Evolutionary conservation across 1,140 invertebrate species (phyloP).

Genomic region (Vanessa atalanta): DNA sequence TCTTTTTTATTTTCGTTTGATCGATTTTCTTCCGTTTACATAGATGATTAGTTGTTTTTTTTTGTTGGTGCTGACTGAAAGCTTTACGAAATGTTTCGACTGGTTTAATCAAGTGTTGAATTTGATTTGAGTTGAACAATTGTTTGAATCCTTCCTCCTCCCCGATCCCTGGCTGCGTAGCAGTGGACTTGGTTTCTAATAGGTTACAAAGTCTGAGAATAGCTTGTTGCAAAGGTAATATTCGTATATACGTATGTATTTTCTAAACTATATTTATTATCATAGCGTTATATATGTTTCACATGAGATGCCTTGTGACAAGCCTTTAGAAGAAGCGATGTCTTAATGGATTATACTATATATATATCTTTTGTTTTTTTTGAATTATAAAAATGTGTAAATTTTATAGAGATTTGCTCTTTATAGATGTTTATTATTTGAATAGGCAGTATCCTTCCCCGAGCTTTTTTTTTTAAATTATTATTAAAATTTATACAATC

Average conservation of each 20-base stretch:
- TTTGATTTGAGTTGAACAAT: slow-evolving; percentile 17
- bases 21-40: not conserved
- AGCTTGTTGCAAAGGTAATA: slow-evolving; percentile 78
- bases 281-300: slow-evolving; percentile 49
- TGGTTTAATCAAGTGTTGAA: not conserved
- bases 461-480: slow-evolving; percentile 7
- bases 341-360: slow-evolving; percentile 41
- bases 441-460: slow-evolving; percentile 72
- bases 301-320: slow-evolving; percentile 69
- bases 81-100: no score
- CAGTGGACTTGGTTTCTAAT: slow-evolving; percentile 79
- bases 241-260: slow-evolving; percentile 55
- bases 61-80: not conserved
- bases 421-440: slow-evolving; percentile 70
- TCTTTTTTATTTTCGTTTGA: slow-evolving; percentile 5
- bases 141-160: slow-evolving; percentile 4
- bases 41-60: not conserved
- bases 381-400: slow-evolving; percentile 66
- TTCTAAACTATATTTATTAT: slow-evolving; percentile 52
- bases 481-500: slow-evolving; percentile 31
- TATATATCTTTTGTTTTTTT: slow-evolving; percentile 38
- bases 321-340: slow-evolving; percentile 54
- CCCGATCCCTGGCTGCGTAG: slow-evolving; percentile 68
- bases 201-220: slow-evolving; percentile 61
- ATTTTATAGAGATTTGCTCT: slow-evolving; percentile 69